These are phyloP conservation scores for Arvicanthis niloticus DNA, from an alignment of 2,113 vertebrate species.

Conservation along the genomic window DNA sequence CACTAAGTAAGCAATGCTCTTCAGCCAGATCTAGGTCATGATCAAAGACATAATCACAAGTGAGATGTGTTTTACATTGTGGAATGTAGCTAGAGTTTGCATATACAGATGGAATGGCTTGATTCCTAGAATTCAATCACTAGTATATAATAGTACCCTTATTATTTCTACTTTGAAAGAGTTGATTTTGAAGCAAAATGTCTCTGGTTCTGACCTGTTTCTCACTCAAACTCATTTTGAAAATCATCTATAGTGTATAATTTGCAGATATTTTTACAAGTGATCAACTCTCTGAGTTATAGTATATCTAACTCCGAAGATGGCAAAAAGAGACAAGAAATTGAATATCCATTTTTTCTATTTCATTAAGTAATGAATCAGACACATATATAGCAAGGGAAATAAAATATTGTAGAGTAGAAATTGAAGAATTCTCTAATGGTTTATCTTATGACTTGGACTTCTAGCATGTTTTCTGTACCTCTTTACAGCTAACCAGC, in stretches of 20 bases:
- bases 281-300: conserved; percentile 25
- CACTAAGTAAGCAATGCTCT: conserved; percentile 50
- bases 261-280: conserved; percentile 60
- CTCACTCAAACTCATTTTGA: conserved; percentile 28
- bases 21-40: conserved; percentile 68
- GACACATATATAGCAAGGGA: neutral
- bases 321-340: conserved; percentile 19
- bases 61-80: conserved; percentile 45
- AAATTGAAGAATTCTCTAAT: conserved; percentile 44
- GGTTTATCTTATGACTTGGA: conserved; percentile 11
- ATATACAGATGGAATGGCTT: conserved; percentile 68
- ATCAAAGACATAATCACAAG: conserved; percentile 66
- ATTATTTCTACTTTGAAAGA: conserved; percentile 64
- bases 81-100: neutral
- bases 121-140: conserved; percentile 69
- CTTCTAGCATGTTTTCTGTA: conserved; percentile 2
- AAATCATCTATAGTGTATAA: neutral
- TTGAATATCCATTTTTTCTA: neutral
- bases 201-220: conserved; percentile 11
- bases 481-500: conserved; percentile 1
- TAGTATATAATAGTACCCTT: conserved; percentile 33
- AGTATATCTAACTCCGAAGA: neutral
- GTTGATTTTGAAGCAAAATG: conserved; percentile 37
- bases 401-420: conserved; percentile 31
- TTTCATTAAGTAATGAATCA: conserved; percentile 53